Evolutionary conservation across 2,888 invertebrate genomes (phyloP), one percentile per base, ranked within the genome.

Genomic region (Phaonia tiefii): DNA sequence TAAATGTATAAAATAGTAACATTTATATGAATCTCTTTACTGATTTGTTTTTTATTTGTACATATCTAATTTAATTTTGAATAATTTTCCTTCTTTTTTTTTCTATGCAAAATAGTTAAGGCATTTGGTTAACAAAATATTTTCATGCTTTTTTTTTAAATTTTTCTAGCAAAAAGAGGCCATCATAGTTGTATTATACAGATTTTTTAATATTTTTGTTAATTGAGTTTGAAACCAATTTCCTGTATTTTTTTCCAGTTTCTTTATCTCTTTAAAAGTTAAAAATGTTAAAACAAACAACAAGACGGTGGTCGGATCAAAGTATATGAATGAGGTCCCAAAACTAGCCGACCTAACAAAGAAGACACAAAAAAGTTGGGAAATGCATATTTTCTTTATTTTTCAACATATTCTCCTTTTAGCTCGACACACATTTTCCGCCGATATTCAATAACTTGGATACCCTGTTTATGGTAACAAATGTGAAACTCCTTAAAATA

Each of bases 51-150:
- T 82, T 80, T 74, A 71, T 69, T 78, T 25, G 46, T 75, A 31
- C 31, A 31, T 17, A 8, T 56, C 31, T 31, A 11, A 25, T 58
- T 58, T 37, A 26, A 5, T 58, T 37, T 26, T 58, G n/a, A n/a
- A n/a, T n/a, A 31, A 8, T 60, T 20, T 60, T 60, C 37, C 39
- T 63, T 39, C 63, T 58, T 15, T 39, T 63, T 39, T 22, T 39
- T 42, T 63, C 63, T 63, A 74, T 81, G 83, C 79, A 67, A 83
- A 75, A 74, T 72, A 67, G 60, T 56, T 65, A 69, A 37, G 56
- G 69, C 37, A 63, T 63, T 26, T 46, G 51, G 44, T 58, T 65
- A 37, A 46, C 31, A 69, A 58, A n/a, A 22, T 54, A 37, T 46
- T 22, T 63, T 46, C 69, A 10, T n/a, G n/a, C n/a, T 31, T 31